Base-by-base conservation (phyloP, 1,140 invertebrate genomes). In the Triops cancriformis region DNA sequence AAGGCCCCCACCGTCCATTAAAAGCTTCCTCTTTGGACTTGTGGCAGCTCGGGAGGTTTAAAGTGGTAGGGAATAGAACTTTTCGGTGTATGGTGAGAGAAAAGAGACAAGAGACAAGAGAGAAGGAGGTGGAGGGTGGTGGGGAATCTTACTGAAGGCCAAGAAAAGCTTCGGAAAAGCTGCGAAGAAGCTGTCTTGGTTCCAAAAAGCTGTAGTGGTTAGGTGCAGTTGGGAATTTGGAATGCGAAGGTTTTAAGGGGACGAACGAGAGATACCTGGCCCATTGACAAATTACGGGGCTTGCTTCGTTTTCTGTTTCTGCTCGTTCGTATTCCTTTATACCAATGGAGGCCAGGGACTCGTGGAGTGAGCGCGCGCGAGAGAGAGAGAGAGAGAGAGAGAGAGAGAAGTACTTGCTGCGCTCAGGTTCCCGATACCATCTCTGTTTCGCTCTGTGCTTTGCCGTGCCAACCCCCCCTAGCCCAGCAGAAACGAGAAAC, bases 271-370 rank as follows among this genome's bases (percentile, higher is more conserved):
- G 51, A 64, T 64, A 64, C 51, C 51, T 64, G 51, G 51, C 51
- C 51, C 51, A 64, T 64, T 64, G 51, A 64, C 51, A 64, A 64
- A 64, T 64, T 64, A 64, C 51, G 51, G 51, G 51, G 51, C 51
- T 64, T 64, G 51, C 51, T 64, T 64, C 51, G 51, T 18, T 23
- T 64, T 18, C 51, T 64, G 18, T 18, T 64, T 64, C 51, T 64
- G 10, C 51, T 64, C 51, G 51, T 64, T 18, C 31, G 31, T 37
- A 7, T 37, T 64, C 23, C 14, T 23, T 64, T 64, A n/a, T 64
- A 23, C 51, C 51, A 64, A 64, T 64, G 51, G 51, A 64, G 51
- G 51, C 51, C 51, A 64, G 51, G 51, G 51, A 64, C 51, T 64
- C 18, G 51, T 37, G 31, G 31, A 37, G 31, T 37, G 31, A 37